Evolutionary conservation across 2,797 vertebrate species (phyloP).

Genomic region (Galagoides demidoff): DNA sequence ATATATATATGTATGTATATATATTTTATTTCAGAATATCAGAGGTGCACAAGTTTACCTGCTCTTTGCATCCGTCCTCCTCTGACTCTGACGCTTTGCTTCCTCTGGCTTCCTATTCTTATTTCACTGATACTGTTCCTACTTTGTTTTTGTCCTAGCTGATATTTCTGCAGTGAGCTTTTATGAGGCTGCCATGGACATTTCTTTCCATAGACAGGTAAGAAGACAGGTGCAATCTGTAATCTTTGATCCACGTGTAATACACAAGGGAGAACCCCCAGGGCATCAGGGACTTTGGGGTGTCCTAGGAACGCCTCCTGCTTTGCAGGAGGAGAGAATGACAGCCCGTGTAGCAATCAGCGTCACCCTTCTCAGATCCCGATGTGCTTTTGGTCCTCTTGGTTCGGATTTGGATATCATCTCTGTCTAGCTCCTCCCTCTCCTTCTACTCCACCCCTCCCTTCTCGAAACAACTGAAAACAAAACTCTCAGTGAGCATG

Average conservation of each 20-base stretch:
- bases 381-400: no score
- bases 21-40: no score
- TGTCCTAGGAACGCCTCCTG: not conserved
- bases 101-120: not conserved
- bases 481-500: no score
- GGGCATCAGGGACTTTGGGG: not conserved
- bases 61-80: not conserved
- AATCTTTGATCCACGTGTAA: not conserved
- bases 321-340: not conserved
- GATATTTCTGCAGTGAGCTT: not conserved
- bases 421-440: no score
- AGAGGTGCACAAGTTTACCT: not conserved
- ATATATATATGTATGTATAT: no score
- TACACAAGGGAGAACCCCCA: not conserved
- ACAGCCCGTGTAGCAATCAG: not conserved
- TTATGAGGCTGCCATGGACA: not conserved
- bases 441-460: not conserved
- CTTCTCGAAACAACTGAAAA: no score
- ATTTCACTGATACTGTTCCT: not conserved
- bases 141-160: not conserved
- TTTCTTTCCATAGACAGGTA: not conserved
- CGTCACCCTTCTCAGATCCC: not conserved
- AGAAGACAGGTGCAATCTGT: not conserved
- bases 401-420: no score
- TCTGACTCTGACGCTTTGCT: not conserved